phyloP scores from a whole-genome alignment of 2,888 invertebrate species.

The Galerucella calmariensis region DNA sequence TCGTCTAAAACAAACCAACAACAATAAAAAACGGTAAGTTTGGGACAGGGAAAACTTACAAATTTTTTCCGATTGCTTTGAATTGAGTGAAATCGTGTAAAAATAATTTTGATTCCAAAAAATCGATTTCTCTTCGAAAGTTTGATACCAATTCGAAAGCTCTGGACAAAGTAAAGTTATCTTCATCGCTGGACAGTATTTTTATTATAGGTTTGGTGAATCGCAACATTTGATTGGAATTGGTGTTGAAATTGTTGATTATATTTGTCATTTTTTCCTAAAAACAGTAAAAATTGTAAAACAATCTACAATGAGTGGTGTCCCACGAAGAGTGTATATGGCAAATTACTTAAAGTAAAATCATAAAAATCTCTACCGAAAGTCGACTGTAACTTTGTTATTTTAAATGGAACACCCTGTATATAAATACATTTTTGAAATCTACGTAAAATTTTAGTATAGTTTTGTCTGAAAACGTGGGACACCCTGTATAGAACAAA shows the following conservation, averaged over 20 bases:
- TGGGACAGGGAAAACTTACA: conserved; percentile 40
- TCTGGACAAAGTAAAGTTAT: conserved; percentile 35
- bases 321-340: no score
- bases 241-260: conserved; percentile 36
- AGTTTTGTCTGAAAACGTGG: no score
- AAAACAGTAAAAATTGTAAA: conserved; percentile 22
- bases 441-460: no score
- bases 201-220: conserved; percentile 42
- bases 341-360: no score
- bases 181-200: conserved; percentile 36
- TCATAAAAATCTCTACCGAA: no score
- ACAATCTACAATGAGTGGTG: no score
- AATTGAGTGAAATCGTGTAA: conserved; percentile 36
- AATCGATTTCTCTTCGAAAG: conserved; percentile 43
- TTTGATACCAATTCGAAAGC: conserved; percentile 39
- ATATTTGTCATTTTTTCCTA: conserved; percentile 47
- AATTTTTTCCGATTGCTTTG: conserved; percentile 29
- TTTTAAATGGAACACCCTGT: no score
- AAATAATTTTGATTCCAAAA: conserved; percentile 45
- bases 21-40: neutral
- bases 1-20: conserved; percentile 42
- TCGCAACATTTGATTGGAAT: conserved; percentile 37
- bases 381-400: no score
- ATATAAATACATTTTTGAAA: no score
- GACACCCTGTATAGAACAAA: neutral